These are phyloP conservation scores for Aselliscus stoliczkanus DNA, from an alignment of 2,797 vertebrate species.

Conservation along the genomic window DNA sequence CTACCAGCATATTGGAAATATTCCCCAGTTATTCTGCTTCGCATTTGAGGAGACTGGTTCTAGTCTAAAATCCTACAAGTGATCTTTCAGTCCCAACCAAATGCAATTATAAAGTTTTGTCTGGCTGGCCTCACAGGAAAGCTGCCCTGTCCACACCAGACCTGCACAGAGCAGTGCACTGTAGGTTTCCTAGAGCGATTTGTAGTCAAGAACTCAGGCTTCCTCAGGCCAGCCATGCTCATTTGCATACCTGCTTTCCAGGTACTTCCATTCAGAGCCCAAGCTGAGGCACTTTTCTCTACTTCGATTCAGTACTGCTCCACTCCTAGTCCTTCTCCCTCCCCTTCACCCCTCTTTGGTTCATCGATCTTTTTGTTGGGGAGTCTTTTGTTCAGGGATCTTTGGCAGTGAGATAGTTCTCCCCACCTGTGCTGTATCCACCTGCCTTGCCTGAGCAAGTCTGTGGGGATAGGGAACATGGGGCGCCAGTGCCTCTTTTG, in stretches of 20 bases:
- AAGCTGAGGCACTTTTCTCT: not conserved
- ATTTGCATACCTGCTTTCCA: not conserved
- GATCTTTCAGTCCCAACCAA: not conserved
- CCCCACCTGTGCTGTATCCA: not conserved
- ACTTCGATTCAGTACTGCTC: not conserved
- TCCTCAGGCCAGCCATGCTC: not conserved
- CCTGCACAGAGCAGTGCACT: too few species aligned
- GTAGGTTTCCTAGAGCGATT: not conserved
- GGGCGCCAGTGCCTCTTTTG: not conserved
- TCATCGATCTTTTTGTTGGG: not conserved
- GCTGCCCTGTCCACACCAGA: not conserved
- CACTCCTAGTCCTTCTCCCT: not conserved
- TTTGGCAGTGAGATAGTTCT: not conserved
- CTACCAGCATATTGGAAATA: not conserved
- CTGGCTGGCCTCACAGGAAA: not conserved
- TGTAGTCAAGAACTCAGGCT: not conserved
- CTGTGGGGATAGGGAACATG: not conserved
- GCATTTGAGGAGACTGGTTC: not conserved
- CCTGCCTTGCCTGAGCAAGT: not conserved
- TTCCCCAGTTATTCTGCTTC: not conserved
- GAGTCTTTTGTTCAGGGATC: not conserved
- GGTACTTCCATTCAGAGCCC: not conserved
- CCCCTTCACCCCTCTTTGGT: not conserved
- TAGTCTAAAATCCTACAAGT: not conserved
- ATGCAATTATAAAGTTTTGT: not conserved